A percentile compares a stretch with the other conserved stretches of the same genome.
Conservation (phyloP, 2,113 vertebrate species). For the Taxidea taxus region DNA sequence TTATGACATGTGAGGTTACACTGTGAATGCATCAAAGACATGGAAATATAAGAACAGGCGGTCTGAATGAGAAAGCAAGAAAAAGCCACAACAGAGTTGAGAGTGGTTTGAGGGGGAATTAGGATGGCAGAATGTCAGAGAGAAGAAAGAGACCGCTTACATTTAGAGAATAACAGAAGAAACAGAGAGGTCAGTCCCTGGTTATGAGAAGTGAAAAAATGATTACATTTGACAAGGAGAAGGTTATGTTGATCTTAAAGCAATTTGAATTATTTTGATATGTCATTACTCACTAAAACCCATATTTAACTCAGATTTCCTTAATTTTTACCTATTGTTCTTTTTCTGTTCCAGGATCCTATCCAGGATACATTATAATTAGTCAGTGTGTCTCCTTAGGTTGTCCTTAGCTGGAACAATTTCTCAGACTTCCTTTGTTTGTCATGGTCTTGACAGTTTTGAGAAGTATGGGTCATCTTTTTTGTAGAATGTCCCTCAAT, state of each 20-base stretch:
- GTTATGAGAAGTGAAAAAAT: neutral
- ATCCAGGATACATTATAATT: neutral
- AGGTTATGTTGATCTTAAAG: neutral
- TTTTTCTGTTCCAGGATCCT: neutral
- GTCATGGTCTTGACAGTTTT: neutral
- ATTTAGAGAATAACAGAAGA: neutral
- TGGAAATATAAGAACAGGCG: neutral
- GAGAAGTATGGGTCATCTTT: neutral
- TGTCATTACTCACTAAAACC: neutral
- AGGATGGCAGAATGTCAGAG: neutral
- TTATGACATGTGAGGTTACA: neutral
- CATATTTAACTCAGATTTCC: neutral
- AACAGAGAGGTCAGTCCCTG: neutral
- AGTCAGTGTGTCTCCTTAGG: neutral
- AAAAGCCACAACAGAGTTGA: neutral
- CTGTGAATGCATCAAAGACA: neutral
- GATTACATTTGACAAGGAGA: neutral
- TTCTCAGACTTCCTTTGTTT: neutral
- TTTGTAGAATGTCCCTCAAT: neutral
- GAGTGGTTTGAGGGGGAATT: neutral
- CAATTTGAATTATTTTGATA: neutral
- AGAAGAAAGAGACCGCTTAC: neutral
- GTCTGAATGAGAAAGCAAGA: neutral
- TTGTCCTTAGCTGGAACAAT: neutral
- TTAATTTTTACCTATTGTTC: neutral